Percentiles rank a stretch among this genome's conserved stretches.
Conservation (phyloP, 2,113 vertebrate genomes). For the Manacus vitellinus region DNA sequence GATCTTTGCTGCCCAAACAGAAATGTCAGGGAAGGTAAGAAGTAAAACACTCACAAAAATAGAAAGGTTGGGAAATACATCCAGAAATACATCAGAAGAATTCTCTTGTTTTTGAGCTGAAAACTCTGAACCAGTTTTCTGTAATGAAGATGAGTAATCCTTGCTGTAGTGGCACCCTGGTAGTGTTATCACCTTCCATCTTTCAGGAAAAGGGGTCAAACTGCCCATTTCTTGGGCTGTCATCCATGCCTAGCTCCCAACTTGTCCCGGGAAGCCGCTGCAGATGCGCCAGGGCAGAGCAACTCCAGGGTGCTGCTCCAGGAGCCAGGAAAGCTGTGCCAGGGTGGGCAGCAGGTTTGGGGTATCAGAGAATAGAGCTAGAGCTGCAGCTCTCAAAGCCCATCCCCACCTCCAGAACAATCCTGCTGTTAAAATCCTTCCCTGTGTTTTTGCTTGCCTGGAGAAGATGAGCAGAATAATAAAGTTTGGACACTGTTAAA, state of each 20-base stretch:
- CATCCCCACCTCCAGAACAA: neutral
- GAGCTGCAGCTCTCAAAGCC: neutral
- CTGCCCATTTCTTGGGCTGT: neutral
- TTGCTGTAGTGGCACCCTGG: neutral
- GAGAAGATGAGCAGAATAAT: neutral
- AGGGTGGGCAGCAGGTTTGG: neutral
- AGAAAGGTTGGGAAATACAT: neutral
- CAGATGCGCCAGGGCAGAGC: neutral
- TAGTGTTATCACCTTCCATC: rapidly evolving
- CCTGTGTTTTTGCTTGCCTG: neutral
- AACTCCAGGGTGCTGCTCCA: neutral
- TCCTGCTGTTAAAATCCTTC: neutral
- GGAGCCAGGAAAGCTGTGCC: neutral
- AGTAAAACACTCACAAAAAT: neutral
- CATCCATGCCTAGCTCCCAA: neutral
- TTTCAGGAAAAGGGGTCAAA: neutral
- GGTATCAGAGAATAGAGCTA: neutral
- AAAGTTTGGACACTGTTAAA: neutral
- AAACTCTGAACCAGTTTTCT: neutral
- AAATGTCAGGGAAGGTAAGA: neutral
- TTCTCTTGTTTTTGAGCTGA: neutral
- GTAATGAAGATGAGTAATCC: neutral
- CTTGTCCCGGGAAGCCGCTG: neutral
- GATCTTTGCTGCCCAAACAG: neutral
- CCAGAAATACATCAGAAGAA: neutral